phyloP scores from a whole-genome alignment of 1,140 invertebrate genomes.

The Amphibalanus amphitrite region DNA sequence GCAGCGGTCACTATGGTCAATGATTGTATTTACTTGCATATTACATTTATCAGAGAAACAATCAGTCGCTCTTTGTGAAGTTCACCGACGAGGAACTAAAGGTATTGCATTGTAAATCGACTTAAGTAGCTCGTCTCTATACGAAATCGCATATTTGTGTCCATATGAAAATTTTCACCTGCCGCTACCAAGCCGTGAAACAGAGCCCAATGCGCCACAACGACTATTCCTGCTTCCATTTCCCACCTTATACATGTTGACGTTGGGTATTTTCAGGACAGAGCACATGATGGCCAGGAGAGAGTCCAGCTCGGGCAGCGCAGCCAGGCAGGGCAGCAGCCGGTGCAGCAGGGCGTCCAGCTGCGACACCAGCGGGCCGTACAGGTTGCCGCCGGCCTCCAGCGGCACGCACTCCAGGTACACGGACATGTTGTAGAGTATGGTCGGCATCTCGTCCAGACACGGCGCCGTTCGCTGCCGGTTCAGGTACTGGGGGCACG shows the following conservation, averaged over 20 bases:
- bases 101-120: too few species aligned
- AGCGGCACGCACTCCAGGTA: neutral
- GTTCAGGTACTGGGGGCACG: slow-evolving; percentile 5
- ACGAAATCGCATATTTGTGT: too few species aligned
- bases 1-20: too few species aligned
- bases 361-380: neutral
- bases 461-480: slow-evolving; percentile 1
- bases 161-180: too few species aligned
- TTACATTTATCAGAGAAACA: too few species aligned
- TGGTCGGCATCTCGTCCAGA: neutral
- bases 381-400: neutral
- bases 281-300: neutral
- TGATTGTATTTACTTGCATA: too few species aligned
- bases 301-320: slow-evolving; percentile 4
- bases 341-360: neutral
- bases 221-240: too few species aligned
- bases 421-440: slow-evolving; percentile 36
- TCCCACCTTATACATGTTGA: slow-evolving; percentile 25
- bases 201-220: too few species aligned
- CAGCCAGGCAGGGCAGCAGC: neutral
- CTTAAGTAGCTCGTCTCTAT: too few species aligned
- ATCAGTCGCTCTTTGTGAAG: too few species aligned
- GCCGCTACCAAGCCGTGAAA: too few species aligned
- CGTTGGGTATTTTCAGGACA: slow-evolving; percentile 15
- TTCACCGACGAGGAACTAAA: too few species aligned